A percentile compares a stretch with the other conserved stretches of the same genome.
These are phyloP conservation scores for Asobara japonica DNA, from an alignment of 1,140 invertebrate genomes.

Conservation along the genomic window DNA sequence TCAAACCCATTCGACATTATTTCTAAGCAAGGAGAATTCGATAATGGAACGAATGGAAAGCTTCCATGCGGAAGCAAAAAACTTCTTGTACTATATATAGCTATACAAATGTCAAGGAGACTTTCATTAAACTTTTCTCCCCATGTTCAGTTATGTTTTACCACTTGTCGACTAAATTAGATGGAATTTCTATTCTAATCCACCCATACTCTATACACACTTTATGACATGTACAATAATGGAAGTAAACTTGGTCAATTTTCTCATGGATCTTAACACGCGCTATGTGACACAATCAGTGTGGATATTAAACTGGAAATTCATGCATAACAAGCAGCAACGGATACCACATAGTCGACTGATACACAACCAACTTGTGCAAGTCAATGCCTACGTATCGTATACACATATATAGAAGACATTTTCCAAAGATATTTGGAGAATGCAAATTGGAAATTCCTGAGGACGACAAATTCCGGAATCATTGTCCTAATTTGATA, in stretches of 20 bases:
- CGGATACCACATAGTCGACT: slow-evolving; percentile 24
- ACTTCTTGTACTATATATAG: no score
- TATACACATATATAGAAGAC: neutral
- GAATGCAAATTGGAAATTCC: no score
- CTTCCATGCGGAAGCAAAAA: no score
- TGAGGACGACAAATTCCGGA: no score
- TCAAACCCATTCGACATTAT: no score
- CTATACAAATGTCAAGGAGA: no score
- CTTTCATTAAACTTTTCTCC: neutral
- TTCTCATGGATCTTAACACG: slow-evolving; percentile 24
- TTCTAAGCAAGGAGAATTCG: no score
- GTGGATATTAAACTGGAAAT: slow-evolving; percentile 29
- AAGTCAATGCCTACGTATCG: neutral
- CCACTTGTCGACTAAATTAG: no score
- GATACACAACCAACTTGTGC: neutral
- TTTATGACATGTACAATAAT: slow-evolving; percentile 6
- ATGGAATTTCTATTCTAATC: neutral
- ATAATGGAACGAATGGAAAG: no score
- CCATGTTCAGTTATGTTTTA: no score
- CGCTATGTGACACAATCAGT: slow-evolving; percentile 28
- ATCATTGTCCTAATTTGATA: no score
- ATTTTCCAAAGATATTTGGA: neutral
- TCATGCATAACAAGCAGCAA: slow-evolving; percentile 29
- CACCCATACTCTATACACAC: neutral
- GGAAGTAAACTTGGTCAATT: slow-evolving; percentile 31